Evolutionary conservation across 2,888 invertebrate species (phyloP).

Genomic region (Flabesymbios commensalis): DNA sequence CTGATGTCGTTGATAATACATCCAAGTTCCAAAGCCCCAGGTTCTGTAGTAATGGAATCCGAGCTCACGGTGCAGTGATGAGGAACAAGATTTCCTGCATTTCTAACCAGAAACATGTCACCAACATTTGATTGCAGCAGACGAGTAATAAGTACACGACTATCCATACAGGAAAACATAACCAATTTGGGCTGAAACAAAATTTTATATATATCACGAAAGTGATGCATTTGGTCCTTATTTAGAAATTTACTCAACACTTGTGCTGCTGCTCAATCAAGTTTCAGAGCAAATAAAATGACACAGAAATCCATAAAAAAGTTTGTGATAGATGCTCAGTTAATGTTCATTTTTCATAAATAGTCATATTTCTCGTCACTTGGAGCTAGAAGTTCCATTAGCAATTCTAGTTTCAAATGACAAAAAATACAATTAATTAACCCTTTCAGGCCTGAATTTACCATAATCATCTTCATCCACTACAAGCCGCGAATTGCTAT

Average conservation of each 20-base stretch:
- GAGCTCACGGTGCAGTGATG: conserved; percentile 67
- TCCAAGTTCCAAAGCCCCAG: conserved; percentile 91
- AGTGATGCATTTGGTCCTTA: no score
- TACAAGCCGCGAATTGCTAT: no score
- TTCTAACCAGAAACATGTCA: conserved; percentile 97
- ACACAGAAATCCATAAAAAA: not conserved
- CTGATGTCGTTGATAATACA: conserved; percentile 88
- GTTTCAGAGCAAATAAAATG: not conserved
- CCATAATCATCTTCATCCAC: no score
- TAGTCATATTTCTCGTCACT: no score
- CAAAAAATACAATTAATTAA: no score
- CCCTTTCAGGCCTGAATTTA: no score
- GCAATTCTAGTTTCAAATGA: no score
- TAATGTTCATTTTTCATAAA: no score
- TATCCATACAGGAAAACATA: conserved; percentile 98
- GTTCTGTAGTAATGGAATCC: conserved; percentile 89
- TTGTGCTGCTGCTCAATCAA: not conserved
- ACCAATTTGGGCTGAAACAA: conserved; percentile 85
- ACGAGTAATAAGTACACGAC: conserved; percentile 92
- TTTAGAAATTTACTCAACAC: not conserved
- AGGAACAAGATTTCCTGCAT: conserved; percentile 92
- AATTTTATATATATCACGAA: not conserved
- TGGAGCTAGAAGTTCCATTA: no score
- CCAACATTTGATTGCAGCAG: conserved; percentile 95
- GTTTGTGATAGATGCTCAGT: no score